phyloP scores from a whole-genome alignment of 1,140 invertebrate genomes.

The Panagrolaimus sp. region DNA sequence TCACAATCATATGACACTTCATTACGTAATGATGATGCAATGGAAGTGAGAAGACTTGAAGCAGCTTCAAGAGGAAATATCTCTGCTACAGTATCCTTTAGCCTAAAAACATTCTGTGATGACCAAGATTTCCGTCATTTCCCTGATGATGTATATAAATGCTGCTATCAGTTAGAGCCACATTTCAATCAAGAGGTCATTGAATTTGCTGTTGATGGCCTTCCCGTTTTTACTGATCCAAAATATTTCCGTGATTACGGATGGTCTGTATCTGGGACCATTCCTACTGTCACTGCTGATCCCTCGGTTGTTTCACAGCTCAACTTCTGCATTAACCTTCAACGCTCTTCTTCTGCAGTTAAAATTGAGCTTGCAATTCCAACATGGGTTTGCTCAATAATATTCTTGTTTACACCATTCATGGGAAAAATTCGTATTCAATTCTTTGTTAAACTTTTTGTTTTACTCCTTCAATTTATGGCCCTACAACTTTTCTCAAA shows the following conservation, averaged over 20 bases:
- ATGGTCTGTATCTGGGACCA: constrained; percentile 52
- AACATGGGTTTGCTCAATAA: constrained; percentile 41
- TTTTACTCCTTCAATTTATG: constrained; percentile 48
- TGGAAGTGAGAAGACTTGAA: constrained; percentile 52
- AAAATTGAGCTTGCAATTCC: constrained; percentile 50
- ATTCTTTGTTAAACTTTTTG: constrained; percentile 48
- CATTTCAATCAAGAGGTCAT: constrained; percentile 49
- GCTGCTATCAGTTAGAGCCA: constrained; percentile 53
- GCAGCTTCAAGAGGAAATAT: constrained; percentile 48
- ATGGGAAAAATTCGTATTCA: constrained; percentile 47
- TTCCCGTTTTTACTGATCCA: constrained; percentile 55
- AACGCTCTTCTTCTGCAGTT: constrained; percentile 45
- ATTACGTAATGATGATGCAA: constrained; percentile 50
- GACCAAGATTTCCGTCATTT: constrained; percentile 54
- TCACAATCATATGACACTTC: constrained; percentile 39
- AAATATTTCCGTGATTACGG: constrained; percentile 58
- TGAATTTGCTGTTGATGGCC: constrained; percentile 45
- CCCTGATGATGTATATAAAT: constrained; percentile 56
- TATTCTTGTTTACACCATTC: constrained; percentile 53
- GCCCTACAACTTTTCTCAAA: constrained; percentile 53
- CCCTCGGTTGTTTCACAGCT: constrained; percentile 48
- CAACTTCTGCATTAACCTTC: constrained; percentile 56
- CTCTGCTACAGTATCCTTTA: constrained; percentile 45
- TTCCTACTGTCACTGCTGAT: constrained; percentile 45
- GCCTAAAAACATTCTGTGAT: constrained; percentile 53